phyloP scores from a whole-genome alignment of 2,888 invertebrate species.

The Pseudococcus longispinus region DNA sequence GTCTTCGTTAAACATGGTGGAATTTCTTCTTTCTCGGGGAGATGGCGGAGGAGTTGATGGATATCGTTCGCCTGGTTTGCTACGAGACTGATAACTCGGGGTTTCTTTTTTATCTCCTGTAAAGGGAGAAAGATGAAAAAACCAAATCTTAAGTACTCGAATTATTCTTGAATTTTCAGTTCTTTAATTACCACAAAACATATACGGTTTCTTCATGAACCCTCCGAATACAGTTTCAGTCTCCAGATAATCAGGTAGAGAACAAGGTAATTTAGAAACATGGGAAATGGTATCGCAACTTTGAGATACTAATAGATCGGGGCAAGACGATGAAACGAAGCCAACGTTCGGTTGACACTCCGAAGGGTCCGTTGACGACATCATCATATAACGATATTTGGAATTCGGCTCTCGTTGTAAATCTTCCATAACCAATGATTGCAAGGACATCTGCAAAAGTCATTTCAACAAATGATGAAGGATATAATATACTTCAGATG shows the following conservation, averaged over 20 bases:
- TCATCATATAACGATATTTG: constrained; percentile 83
- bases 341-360: constrained; percentile 62
- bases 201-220: constrained; percentile 48
- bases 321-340: constrained; percentile 82
- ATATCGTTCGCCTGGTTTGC: constrained; percentile 59
- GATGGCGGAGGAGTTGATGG: constrained; percentile 74
- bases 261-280: constrained; percentile 64
- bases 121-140: background rate
- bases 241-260: constrained; percentile 71
- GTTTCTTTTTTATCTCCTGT: background rate
- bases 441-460: constrained; percentile 71
- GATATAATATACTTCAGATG: background rate
- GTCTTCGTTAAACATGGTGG: constrained; percentile 62
- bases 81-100: background rate
- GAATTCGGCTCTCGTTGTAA: constrained; percentile 79
- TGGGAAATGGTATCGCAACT: background rate
- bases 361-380: constrained; percentile 67
- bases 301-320: constrained; percentile 69
- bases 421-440: constrained; percentile 90
- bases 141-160: background rate
- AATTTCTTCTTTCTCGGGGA: constrained; percentile 64
- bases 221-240: constrained; percentile 65
- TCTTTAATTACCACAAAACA: constrained; percentile 1
- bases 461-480: background rate
- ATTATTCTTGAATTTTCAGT: background rate